Conservation (phyloP, 2,888 invertebrate genomes). For the Hypsopygia costalis region DNA sequence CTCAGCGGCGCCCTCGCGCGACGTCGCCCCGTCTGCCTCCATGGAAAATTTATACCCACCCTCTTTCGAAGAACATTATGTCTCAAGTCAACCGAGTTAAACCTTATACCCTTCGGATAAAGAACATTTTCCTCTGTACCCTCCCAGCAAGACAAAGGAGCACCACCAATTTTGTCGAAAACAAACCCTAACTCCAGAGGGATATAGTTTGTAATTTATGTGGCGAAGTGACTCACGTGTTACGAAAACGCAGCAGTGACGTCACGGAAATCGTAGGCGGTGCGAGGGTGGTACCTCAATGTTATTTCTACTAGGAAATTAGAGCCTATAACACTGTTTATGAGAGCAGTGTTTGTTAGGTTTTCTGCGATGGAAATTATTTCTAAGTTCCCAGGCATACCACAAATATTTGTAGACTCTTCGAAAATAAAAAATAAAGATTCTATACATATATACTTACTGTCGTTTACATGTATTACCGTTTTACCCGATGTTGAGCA, state of each 20-base stretch:
- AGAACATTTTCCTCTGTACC: constrained; percentile 38
- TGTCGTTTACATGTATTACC: too few species aligned
- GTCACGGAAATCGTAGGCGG: constrained; percentile 49
- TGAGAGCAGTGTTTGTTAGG: not conserved
- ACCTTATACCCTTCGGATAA: constrained; percentile 44
- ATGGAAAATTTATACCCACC: constrained; percentile 80
- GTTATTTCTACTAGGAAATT: constrained; percentile 20
- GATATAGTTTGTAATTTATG: constrained; percentile 77
- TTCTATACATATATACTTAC: too few species aligned
- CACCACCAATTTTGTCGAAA: constrained; percentile 69
- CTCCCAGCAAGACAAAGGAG: constrained; percentile 66
- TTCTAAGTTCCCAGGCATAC: too few species aligned
- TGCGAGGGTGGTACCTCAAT: constrained; percentile 24
- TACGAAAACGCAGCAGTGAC: constrained; percentile 65
- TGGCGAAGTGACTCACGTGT: constrained; percentile 66
- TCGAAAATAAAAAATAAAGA: too few species aligned
- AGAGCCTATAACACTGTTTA: constrained; percentile 10
- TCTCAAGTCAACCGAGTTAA: constrained; percentile 35
- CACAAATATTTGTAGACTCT: too few species aligned
- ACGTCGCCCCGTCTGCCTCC: constrained; percentile 80
- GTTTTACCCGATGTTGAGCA: not conserved
- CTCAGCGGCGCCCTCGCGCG: constrained; percentile 78
- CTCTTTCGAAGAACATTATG: constrained; percentile 71
- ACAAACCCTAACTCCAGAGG: constrained; percentile 74
- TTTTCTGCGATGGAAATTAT: not conserved